These are phyloP conservation scores for Lampropteryx suffumata DNA, from an alignment of 2,888 invertebrate species.

Conservation along the genomic window DNA sequence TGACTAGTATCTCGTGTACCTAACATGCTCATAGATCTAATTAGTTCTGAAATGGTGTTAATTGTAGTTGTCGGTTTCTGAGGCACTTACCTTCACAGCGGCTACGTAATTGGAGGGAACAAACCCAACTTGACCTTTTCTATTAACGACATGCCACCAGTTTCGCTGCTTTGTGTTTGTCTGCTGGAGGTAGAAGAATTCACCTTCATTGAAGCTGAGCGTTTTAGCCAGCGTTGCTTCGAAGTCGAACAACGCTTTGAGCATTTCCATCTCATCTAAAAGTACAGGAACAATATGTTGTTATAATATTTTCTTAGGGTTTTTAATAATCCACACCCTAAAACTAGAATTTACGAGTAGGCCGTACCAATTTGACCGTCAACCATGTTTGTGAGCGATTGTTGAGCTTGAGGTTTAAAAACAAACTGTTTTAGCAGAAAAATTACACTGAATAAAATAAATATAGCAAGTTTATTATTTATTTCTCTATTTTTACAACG, in stretches of 20 bases:
- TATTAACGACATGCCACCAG: constrained; percentile 95
- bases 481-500: too few relatives aligned
- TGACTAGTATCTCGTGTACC: too few relatives aligned
- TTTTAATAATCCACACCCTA: constrained; percentile 19
- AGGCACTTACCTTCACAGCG: constrained; percentile 85
- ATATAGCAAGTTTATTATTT: too few relatives aligned
- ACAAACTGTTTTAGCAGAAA: too few relatives aligned
- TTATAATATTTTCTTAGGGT: not conserved
- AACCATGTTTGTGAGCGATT: constrained; percentile 45
- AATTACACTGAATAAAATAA: too few relatives aligned
- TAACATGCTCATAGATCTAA: too few relatives aligned
- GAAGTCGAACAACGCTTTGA: constrained; percentile 92
- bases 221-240: constrained; percentile 93
- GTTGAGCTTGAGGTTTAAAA: too few relatives aligned
- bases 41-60: constrained; percentile 22
- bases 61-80: constrained; percentile 32
- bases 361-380: constrained; percentile 45
- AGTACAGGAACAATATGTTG: constrained; percentile 29
- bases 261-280: constrained; percentile 90
- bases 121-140: constrained; percentile 91
- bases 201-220: constrained; percentile 90
- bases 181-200: constrained; percentile 91
- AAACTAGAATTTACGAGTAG: too few relatives aligned
- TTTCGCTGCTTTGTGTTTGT: constrained; percentile 90
- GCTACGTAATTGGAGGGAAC: constrained; percentile 94